Percentiles rank a stretch among this genome's conserved stretches.
phyloP scores from a whole-genome alignment of 2,888 invertebrate species.

The Heliconius charithonia region DNA sequence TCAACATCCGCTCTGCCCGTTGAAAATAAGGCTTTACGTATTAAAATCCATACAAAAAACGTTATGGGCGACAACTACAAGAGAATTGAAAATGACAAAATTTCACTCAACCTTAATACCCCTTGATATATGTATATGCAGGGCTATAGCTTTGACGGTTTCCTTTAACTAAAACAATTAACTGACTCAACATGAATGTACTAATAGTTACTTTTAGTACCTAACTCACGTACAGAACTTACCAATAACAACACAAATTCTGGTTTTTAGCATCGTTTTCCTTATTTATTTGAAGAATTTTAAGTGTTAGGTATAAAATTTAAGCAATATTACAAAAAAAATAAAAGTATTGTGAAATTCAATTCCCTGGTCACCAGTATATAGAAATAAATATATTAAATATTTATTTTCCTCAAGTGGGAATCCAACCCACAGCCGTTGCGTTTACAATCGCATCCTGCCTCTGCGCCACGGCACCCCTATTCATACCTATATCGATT shows the following conservation, averaged over 20 bases:
- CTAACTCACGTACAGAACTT: background rate
- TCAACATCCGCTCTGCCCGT: too few species aligned
- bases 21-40: too few species aligned
- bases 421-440: background rate
- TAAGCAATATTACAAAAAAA: too few species aligned
- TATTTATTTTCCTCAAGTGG: background rate
- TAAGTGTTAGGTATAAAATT: too few species aligned
- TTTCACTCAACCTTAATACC: background rate
- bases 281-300: background rate
- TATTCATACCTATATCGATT: background rate
- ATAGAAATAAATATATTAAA: background rate
- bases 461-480: background rate
- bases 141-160: background rate
- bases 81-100: too few species aligned
- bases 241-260: background rate
- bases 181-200: background rate
- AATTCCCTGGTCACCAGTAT: background rate
- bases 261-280: background rate
- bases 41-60: too few species aligned
- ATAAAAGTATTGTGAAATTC: too few species aligned
- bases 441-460: background rate
- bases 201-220: background rate
- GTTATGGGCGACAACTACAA: too few species aligned
- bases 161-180: slow-evolving; percentile 2
- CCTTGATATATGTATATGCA: background rate